Percentiles rank a stretch among this genome's conserved stretches.
These are phyloP conservation scores for Ganaspis sp. DNA, from an alignment of 1,140 invertebrate genomes.

Conservation along the genomic window DNA sequence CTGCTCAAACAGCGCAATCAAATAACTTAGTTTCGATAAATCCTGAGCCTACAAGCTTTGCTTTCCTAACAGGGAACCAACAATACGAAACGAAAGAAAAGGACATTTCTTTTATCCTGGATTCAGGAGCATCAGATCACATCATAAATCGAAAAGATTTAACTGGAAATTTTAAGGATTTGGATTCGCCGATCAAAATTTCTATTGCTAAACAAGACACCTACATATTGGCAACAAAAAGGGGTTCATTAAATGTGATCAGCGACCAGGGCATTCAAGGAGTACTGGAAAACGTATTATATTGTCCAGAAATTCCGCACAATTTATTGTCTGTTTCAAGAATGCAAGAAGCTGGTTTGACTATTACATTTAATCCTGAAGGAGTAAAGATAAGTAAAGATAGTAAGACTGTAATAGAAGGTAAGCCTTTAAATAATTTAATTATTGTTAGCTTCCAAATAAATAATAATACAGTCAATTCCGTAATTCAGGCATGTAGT, in stretches of 20 bases:
- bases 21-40: conserved; percentile 46
- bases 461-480: too few species aligned
- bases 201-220: background rate
- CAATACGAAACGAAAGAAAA: conserved; percentile 24
- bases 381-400: too few species aligned
- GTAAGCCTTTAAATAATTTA: too few species aligned
- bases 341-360: conserved; percentile 23
- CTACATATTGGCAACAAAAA: background rate
- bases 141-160: conserved; percentile 2
- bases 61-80: background rate
- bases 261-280: background rate
- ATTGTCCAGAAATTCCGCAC: background rate
- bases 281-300: background rate
- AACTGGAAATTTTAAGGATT: background rate
- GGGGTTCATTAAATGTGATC: background rate
- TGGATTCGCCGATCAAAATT: background rate
- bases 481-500: too few species aligned
- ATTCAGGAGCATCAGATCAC: conserved; percentile 20
- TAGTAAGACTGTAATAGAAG: too few species aligned
- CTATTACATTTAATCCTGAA: too few species aligned
- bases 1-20: too few species aligned
- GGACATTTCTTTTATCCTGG: conserved; percentile 35
- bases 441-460: too few species aligned
- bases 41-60: conserved; percentile 44
- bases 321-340: conserved; percentile 12